phyloP scores from a whole-genome alignment of 1,140 invertebrate species.

The Philaenus spumarius region DNA sequence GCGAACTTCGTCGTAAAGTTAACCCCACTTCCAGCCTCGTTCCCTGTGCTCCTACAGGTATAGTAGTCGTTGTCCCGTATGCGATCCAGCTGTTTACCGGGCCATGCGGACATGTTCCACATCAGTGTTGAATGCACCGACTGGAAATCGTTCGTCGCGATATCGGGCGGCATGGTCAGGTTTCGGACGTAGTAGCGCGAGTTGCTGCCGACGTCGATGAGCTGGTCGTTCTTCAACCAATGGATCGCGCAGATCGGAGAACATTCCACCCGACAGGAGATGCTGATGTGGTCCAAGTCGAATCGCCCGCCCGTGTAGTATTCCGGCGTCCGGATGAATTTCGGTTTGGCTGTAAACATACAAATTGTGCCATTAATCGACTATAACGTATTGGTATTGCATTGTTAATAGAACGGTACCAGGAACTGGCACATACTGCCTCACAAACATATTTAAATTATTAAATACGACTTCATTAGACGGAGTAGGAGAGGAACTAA shows the following conservation, averaged over 20 bases:
- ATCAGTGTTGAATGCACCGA: conserved; percentile 78
- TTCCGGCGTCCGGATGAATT: conserved; percentile 75
- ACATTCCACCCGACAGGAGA: conserved; percentile 84
- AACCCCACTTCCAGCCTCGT: conserved; percentile 63
- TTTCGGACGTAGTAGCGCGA: conserved; percentile 60
- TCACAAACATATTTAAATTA: too few relatives aligned
- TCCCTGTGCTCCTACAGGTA: conserved; percentile 70
- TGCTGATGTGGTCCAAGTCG: conserved; percentile 57
- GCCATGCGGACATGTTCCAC: conserved; percentile 77
- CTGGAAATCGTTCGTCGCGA: conserved; percentile 75
- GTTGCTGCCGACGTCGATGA: conserved; percentile 46
- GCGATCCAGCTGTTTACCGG: conserved; percentile 65
- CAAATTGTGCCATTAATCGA: too few relatives aligned
- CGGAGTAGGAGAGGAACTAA: too few relatives aligned
- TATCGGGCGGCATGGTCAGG: conserved; percentile 56
- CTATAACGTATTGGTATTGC: too few relatives aligned
- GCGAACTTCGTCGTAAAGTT: conserved; percentile 72
- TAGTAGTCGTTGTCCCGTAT: conserved; percentile 72
- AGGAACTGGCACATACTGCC: too few relatives aligned
- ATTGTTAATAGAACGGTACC: too few relatives aligned
- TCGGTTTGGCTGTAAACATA: conserved; percentile 67
- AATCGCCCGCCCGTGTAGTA: conserved; percentile 72
- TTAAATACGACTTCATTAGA: too few relatives aligned
- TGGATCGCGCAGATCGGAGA: conserved; percentile 73
- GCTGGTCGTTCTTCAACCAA: conserved; percentile 69